phyloP scores from a whole-genome alignment of 2,797 vertebrate genomes.

The Danio aesculapii region DNA sequence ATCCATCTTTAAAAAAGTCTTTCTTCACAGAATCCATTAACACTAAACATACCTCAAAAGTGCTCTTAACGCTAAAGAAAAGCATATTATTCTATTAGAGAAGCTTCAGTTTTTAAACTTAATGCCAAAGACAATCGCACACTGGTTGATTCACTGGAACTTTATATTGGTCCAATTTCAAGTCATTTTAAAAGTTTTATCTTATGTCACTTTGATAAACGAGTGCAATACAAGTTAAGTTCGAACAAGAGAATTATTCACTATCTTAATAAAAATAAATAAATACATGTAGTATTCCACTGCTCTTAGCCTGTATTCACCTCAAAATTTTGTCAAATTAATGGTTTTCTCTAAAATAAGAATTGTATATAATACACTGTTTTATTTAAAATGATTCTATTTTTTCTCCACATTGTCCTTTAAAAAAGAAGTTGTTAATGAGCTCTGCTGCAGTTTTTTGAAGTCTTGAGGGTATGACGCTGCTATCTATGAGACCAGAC shows the following conservation, averaged over 20 bases:
- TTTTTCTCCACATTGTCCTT: constrained; percentile 1
- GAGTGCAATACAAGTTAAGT: neutral
- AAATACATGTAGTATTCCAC: no score
- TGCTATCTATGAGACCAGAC: constrained; percentile 11
- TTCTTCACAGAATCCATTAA: constrained; percentile 69
- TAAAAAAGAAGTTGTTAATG: neutral
- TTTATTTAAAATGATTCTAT: neutral
- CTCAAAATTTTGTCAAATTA: neutral
- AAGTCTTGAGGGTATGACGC: neutral
- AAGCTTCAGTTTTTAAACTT: constrained; percentile 10
- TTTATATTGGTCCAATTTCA: neutral
- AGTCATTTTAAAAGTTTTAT: neutral
- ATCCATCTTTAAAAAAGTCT: constrained; percentile 83
- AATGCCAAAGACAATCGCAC: neutral
- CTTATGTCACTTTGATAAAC: neutral
- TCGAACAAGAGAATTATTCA: no score
- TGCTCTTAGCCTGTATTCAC: neutral
- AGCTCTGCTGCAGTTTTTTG: neutral
- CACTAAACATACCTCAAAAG: neutral
- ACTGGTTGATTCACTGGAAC: neutral
- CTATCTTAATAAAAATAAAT: neutral
- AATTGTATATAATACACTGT: neutral
- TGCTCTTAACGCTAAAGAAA: neutral
- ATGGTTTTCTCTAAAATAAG: neutral
- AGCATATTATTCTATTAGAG: neutral